A percentile compares a stretch with the other conserved stretches of the same genome.
phyloP scores from a whole-genome alignment of 2,888 invertebrate genomes.

The Drosophila borealis region DNA sequence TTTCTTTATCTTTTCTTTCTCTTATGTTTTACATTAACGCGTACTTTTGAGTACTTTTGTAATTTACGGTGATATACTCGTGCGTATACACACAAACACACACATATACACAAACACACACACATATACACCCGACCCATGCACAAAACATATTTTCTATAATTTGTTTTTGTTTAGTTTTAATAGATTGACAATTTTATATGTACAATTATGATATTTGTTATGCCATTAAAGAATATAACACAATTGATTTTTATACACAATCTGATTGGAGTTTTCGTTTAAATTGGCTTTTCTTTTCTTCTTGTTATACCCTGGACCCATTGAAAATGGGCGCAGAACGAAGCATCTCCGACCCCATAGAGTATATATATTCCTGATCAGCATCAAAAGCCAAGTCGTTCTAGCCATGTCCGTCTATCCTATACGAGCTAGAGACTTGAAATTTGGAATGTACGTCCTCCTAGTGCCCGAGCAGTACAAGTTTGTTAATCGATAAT shows the following conservation, averaged over 20 bases:
- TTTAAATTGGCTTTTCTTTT: not conserved
- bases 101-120: not conserved
- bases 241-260: conserved; percentile 8
- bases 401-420: no score
- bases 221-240: conserved; percentile 44
- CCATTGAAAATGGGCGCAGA: not conserved
- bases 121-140: no score
- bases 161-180: conserved; percentile 25
- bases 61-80: conserved; percentile 25
- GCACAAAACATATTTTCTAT: not conserved
- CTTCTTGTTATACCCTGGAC: not conserved
- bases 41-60: conserved; percentile 17
- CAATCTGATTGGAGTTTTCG: not conserved
- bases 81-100: conserved; percentile 4
- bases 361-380: no score
- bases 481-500: no score
- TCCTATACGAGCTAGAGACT: no score
- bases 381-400: no score
- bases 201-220: conserved; percentile 35
- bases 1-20: not conserved
- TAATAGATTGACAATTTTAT: conserved; percentile 38
- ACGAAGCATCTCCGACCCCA: no score
- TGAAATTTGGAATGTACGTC: no score
- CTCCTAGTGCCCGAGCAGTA: no score
- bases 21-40: not conserved